Percentiles rank a stretch among this genome's conserved stretches.
These are phyloP conservation scores for Dendronephthya gigantea DNA, from an alignment of 64 coral and sea anemone species.

Conservation along the genomic window DNA sequence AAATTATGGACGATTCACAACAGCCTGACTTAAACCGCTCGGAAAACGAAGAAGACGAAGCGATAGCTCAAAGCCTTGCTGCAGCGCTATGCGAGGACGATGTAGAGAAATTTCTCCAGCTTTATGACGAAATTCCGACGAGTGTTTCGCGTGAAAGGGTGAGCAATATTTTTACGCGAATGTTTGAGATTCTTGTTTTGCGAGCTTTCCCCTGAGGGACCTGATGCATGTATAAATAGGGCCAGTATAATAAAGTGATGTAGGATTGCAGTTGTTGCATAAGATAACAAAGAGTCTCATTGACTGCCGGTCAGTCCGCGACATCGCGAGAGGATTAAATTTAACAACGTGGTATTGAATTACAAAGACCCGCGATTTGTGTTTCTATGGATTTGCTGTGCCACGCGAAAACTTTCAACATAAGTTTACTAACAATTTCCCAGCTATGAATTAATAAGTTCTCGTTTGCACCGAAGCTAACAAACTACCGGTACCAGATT, in stretches of 20 bases:
- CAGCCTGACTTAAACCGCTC: not conserved
- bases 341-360: not conserved
- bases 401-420: not conserved
- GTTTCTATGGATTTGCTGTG: not conserved
- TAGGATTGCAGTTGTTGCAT: no score
- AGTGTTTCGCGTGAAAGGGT: constrained; percentile 49
- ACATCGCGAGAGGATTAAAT: not conserved
- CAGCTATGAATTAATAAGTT: no score
- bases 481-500: not conserved
- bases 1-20: not conserved
- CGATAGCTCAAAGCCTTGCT: constrained; percentile 52
- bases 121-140: constrained; percentile 86
- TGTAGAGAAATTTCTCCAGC: constrained; percentile 71
- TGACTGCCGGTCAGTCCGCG: not conserved
- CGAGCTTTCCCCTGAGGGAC: not conserved
- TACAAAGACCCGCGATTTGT: not conserved
- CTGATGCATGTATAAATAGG: not conserved
- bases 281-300: not conserved
- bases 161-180: constrained; percentile 30
- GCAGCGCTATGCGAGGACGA: constrained; percentile 60
- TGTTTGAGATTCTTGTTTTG: not conserved
- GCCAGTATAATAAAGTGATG: not conserved
- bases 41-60: constrained; percentile 34
- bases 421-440: not conserved
- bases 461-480: not conserved